Conservation (phyloP, 2,888 invertebrate species). For the Drosophila aldrichi region DNA sequence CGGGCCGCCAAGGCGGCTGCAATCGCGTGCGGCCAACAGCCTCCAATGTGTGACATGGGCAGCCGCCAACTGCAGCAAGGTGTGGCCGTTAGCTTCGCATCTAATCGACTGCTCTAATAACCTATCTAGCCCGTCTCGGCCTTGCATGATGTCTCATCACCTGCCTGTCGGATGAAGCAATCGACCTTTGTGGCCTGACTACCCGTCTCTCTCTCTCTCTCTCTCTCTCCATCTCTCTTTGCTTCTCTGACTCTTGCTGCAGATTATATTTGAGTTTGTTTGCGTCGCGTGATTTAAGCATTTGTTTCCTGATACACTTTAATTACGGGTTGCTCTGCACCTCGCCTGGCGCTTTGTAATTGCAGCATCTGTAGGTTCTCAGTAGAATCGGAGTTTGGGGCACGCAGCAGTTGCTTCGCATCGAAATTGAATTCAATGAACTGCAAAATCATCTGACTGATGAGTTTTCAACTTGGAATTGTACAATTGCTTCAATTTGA, state of each 20-base stretch:
- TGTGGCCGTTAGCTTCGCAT: conserved; percentile 36
- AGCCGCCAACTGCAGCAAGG: conserved; percentile 29
- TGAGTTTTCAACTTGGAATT: conserved; percentile 25
- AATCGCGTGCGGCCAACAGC: conserved; percentile 50
- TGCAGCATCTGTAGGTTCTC: conserved; percentile 22
- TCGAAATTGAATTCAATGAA: conserved; percentile 62
- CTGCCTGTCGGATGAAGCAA: conserved; percentile 81
- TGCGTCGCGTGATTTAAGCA: conserved; percentile 81
- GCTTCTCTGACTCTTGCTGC: conserved; percentile 13
- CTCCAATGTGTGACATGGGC: conserved; percentile 43
- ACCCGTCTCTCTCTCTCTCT: background rate
- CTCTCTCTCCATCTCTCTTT: background rate
- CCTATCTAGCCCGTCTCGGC: conserved; percentile 55
- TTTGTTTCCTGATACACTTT: conserved; percentile 81
- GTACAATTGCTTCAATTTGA: background rate
- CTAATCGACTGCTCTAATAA: conserved; percentile 65
- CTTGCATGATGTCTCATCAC: conserved; percentile 74
- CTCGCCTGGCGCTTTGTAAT: conserved; percentile 50
- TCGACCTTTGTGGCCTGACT: conserved; percentile 64
- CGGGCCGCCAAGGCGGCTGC: conserved; percentile 29
- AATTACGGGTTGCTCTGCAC: conserved; percentile 54
- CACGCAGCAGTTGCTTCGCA: background rate
- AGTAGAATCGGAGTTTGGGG: background rate
- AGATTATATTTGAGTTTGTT: conserved; percentile 33
- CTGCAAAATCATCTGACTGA: conserved; percentile 50